phyloP scores from a whole-genome alignment of 2,113 vertebrate species.

The Zootoca vivipara region DNA sequence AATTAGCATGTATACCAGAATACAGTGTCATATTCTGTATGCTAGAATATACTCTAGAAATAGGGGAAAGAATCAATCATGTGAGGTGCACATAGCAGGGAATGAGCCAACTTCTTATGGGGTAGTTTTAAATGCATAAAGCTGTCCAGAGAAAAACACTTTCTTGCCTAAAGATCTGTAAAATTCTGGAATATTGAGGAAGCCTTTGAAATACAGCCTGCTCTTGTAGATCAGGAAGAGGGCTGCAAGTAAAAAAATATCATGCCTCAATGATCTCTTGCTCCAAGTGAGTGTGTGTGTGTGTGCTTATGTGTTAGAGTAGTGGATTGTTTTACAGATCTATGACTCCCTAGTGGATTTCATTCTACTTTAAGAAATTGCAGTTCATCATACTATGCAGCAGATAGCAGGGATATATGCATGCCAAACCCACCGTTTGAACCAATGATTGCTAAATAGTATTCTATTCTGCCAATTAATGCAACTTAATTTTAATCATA shows the following conservation, averaged over 20 bases:
- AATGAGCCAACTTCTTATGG: neutral
- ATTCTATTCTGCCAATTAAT: constrained; percentile 61
- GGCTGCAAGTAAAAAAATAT: constrained; percentile 53
- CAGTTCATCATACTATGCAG: constrained; percentile 52
- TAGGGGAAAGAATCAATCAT: too few species aligned
- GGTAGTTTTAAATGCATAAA: neutral
- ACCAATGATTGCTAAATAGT: constrained; percentile 44
- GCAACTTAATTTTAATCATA: constrained; percentile 66
- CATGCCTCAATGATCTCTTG: constrained; percentile 6
- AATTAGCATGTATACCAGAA: too few species aligned
- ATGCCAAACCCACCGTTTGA: constrained; percentile 41
- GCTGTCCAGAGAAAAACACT: neutral
- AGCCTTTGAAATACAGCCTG: neutral
- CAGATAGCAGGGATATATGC: constrained; percentile 35
- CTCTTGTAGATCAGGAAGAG: neutral
- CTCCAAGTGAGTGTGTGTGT: constrained; percentile 34
- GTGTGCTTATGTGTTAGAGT: constrained; percentile 24
- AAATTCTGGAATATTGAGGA: neutral
- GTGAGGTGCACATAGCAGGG: neutral
- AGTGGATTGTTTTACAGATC: constrained; percentile 48
- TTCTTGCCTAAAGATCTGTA: neutral
- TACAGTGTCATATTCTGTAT: neutral
- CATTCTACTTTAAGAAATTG: constrained; percentile 44
- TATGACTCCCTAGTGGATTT: constrained; percentile 58
- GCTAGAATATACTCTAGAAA: neutral